These are phyloP conservation scores for Stigmatopora nigra DNA, from an alignment of 2,113 vertebrate genomes.

Conservation along the genomic window DNA sequence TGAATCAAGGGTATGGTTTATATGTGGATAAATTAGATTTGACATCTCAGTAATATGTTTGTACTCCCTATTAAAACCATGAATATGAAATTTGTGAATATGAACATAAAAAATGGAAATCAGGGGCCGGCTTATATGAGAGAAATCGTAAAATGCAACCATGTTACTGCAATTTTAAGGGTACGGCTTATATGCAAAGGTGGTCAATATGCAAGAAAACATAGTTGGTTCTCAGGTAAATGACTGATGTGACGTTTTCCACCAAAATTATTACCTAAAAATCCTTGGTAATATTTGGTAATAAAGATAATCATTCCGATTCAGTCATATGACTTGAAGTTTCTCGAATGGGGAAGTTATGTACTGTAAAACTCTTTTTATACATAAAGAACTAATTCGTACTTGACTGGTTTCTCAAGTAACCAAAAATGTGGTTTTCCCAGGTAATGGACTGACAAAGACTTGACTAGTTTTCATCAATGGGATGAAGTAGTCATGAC, in stretches of 20 bases:
- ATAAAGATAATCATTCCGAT: not conserved
- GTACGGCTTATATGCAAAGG: too few relatives aligned
- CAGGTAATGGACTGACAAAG: not conserved
- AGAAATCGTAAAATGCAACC: too few relatives aligned
- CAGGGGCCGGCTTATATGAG: too few relatives aligned
- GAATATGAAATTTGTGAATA: too few relatives aligned
- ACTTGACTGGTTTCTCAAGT: constrained; percentile 80
- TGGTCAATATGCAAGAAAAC: too few relatives aligned
- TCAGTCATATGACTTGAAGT: not conserved
- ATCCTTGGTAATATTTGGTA: not conserved
- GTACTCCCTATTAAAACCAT: too few relatives aligned
- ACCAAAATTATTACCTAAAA: not conserved
- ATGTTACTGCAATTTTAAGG: too few relatives aligned
- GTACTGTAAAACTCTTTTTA: too few relatives aligned
- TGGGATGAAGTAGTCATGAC: not conserved
- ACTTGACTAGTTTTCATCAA: not conserved
- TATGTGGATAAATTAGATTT: too few relatives aligned
- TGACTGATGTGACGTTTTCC: constrained; percentile 1
- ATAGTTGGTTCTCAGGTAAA: constrained; percentile 47
- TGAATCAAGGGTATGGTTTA: too few relatives aligned
- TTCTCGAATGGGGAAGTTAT: not conserved
- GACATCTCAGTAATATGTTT: too few relatives aligned
- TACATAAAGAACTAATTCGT: constrained; percentile 59
- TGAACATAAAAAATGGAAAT: too few relatives aligned
- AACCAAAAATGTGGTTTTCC: constrained; percentile 45